Evolutionary conservation across 2,797 vertebrate species (phyloP).

Genomic region (Natrix natrix): DNA sequence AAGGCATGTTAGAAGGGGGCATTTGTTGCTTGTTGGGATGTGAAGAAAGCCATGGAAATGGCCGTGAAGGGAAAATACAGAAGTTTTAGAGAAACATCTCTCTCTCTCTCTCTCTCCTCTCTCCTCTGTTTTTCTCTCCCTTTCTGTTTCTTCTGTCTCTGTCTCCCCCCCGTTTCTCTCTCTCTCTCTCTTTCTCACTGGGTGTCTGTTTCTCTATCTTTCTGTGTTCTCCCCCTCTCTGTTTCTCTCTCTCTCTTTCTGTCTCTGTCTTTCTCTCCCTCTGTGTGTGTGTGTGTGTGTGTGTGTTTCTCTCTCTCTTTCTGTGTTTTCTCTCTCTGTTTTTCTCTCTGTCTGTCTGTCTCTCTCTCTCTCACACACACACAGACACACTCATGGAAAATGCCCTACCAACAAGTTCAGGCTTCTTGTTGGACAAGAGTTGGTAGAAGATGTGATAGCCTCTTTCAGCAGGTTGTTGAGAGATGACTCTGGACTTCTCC

Average conservation of each 20-base stretch:
- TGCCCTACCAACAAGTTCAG: conserved; percentile 65
- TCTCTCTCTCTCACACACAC: background rate
- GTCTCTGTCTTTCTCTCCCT: no score
- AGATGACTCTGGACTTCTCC: conserved; percentile 74
- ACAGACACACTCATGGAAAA: background rate
- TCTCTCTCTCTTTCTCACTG: no score
- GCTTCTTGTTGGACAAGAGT: conserved; percentile 74
- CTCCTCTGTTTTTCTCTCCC: no score
- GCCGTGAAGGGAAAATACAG: background rate
- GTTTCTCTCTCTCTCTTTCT: no score
- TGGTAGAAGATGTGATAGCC: conserved; percentile 76
- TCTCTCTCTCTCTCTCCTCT: background rate
- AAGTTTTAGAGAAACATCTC: background rate
- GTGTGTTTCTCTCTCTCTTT: no score
- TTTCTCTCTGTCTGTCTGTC: no score
- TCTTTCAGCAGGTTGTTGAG: conserved; percentile 71
- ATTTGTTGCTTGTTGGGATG: background rate
- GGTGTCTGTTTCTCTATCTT: no score
- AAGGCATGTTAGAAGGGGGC: conserved; percentile 13
- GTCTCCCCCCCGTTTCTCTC: no score
- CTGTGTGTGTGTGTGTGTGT: no score
- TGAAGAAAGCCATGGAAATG: background rate
- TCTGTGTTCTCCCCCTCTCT: no score
- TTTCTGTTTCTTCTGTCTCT: background rate
- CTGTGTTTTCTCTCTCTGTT: no score